Evolutionary conservation across 2,113 vertebrate genomes (phyloP), one percentile per base, ranked within the genome.

Genomic region (Rhineura floridana): DNA sequence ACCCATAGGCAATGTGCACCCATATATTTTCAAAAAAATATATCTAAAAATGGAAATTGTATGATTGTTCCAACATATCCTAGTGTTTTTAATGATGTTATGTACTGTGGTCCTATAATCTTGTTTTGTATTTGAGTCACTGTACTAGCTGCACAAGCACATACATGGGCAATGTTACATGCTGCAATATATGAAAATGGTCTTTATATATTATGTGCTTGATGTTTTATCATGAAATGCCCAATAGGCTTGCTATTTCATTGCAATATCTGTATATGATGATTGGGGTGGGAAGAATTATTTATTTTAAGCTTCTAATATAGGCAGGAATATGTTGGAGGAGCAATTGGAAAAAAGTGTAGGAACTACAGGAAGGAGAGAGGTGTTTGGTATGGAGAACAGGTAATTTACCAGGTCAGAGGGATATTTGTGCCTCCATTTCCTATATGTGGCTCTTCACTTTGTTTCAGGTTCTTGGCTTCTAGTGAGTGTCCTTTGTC

Each of bases 391-490:
- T 1, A 46, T 44, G 6, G 50, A 63, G 6, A 50, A 48, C 39
- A 36, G 48, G 25, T 42, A 42, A 73, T 39, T 73, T 44, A 25
- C 79, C 12, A 12, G 21, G 9, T 55, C 42, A 63, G 17, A 46
- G 44, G n/a, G n/a, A 19, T 72, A 44, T 50, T 52, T 44, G 28
- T 44, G 28, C 21, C 10, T 15, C 48, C 11, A 30, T 59, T n/a
- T 39, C 6, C 36, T 62, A 39, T 80, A 19, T 50, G 19, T 52
- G 67, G 23, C 59, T 59, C 17, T 12, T 81, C n/a, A 12, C 42
- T 89, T 44, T 19, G 46, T 82, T 69, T 23, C 82, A 93, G 92
- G 84, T 65, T 83, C 17, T 30, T 81, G 73, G 86, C 2, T 91
- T 50, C 73, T 86, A 42, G 36, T 79, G 46, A 36, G 50, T n/a